A percentile compares a stretch with the other conserved stretches of the same genome.
These are phyloP conservation scores for Sphenodon punctatus DNA, from an alignment of 2,797 vertebrate genomes.

Conservation along the genomic window DNA sequence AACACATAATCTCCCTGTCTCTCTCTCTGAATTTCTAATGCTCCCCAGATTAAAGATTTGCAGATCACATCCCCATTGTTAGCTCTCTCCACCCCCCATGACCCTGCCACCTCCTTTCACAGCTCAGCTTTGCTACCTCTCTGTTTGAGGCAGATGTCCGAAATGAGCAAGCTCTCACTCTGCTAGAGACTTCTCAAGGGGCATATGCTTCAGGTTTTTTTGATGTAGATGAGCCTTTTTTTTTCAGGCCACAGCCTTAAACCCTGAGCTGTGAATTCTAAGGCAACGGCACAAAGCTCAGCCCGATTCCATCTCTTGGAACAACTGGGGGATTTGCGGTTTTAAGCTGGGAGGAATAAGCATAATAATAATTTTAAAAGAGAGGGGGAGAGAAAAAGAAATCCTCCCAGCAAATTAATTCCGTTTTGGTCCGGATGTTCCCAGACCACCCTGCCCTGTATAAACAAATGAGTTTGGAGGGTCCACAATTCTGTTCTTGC, in stretches of 20 bases:
- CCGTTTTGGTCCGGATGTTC: slow-evolving; percentile 72
- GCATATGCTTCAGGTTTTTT: slow-evolving; percentile 54
- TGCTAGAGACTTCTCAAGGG: slow-evolving; percentile 46
- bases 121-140: neutral
- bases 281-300: slow-evolving; percentile 56
- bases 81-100: neutral
- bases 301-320: slow-evolving; percentile 17
- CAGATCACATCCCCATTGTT: neutral
- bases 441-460: slow-evolving; percentile 85
- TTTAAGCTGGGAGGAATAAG: slow-evolving; percentile 56
- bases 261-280: slow-evolving; percentile 45
- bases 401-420: slow-evolving; percentile 62
- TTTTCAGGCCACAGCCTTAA: slow-evolving; percentile 11
- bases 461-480: slow-evolving; percentile 87
- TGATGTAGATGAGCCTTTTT: slow-evolving; percentile 56
- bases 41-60: neutral
- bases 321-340: slow-evolving; percentile 69
- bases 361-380: slow-evolving; percentile 25
- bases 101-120: neutral
- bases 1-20: neutral
- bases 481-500: slow-evolving; percentile 78
- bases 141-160: slow-evolving; percentile 48
- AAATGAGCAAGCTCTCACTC: slow-evolving; percentile 39
- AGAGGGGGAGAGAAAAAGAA: neutral
- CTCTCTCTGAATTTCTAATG: neutral